Base-by-base conservation (phyloP, 2,797 vertebrate species). In the Psittacula derbiana region DNA sequence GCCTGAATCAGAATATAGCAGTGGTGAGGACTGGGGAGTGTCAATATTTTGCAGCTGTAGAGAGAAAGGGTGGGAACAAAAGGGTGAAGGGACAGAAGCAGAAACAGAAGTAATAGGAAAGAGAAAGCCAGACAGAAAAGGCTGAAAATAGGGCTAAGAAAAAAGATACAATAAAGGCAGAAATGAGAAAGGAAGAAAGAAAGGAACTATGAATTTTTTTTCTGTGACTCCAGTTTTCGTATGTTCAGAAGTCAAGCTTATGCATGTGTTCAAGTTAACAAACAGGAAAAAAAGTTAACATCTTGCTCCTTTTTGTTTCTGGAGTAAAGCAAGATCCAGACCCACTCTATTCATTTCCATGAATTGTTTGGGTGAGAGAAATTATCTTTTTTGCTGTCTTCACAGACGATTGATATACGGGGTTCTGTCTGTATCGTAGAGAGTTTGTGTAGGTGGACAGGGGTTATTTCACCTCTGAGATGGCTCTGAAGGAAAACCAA, bases 51-150 rank as follows among this genome's bases (percentile, higher is more conserved):
- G 79, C 93, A 92, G 72, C 79, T 94, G 79, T 55, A 46, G 19
- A 41, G 64, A 64, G 40, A 47, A 76, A 7, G 21, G 43, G 27
- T 0, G 12, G 75, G 47, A 86, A 70, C 40, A 53, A 71, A 89
- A 65, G 38, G 33, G 5, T 62, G 60, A 89, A 73, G 62, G 60
- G 55, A 11, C 21, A 87, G 78, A 80, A 75, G 10, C 46, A 92
- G 52, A 92, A 90, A 76, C 44, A 91, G 74, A 91, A 91, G 33
- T 36, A 58, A 76, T 30, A 89, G 18, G 76, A 80, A 82, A 74
- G 18, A 24, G 7, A 5, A 6, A 67, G 61, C 28, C 8, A 85
- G 28, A 3, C 18, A 71, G 47, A 89, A 76, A 73, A 86, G 2
- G 12, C 11, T 67, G 33, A 31, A 74, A 55, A 71, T 4, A 24